phyloP scores from a whole-genome alignment of 2,113 vertebrate genomes.

The Nycticorax nycticorax region DNA sequence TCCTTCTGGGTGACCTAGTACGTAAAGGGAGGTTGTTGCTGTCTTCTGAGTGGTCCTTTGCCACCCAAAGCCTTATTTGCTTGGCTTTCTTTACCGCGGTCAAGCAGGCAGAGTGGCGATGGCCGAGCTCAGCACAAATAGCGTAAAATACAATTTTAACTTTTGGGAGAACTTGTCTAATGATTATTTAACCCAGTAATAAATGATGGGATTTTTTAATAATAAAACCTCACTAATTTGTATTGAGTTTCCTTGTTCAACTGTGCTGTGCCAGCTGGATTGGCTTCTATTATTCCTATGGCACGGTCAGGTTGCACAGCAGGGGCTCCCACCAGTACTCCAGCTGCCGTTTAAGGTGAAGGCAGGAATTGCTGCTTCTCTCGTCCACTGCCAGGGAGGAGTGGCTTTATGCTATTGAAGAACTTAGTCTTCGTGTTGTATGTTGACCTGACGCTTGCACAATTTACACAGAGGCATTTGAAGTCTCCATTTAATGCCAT shows the following conservation, averaged over 20 bases:
- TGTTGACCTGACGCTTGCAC: neutral
- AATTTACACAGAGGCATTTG: fast-evolving
- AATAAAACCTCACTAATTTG: neutral
- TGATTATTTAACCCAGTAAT: neutral
- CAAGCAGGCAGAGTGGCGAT: neutral
- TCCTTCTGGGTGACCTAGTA: neutral
- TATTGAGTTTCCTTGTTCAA: neutral
- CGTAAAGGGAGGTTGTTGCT: neutral
- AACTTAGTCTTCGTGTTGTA: neutral
- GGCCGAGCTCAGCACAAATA: fast-evolving
- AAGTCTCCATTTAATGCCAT: fast-evolving
- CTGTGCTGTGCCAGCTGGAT: fast-evolving
- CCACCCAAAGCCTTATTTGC: neutral
- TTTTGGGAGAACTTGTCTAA: neutral
- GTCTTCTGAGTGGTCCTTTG: neutral
- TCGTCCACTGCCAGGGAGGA: neutral
- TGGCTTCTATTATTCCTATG: neutral
- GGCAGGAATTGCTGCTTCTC: neutral
- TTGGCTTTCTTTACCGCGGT: neutral
- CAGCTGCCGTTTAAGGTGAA: neutral
- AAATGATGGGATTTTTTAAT: neutral
- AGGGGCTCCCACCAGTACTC: neutral
- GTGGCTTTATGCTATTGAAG: neutral
- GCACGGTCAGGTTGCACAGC: fast-evolving
- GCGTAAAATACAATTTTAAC: neutral